These are phyloP conservation scores for Standfussiana lucernea DNA, from an alignment of 2,888 invertebrate species.

Conservation along the genomic window DNA sequence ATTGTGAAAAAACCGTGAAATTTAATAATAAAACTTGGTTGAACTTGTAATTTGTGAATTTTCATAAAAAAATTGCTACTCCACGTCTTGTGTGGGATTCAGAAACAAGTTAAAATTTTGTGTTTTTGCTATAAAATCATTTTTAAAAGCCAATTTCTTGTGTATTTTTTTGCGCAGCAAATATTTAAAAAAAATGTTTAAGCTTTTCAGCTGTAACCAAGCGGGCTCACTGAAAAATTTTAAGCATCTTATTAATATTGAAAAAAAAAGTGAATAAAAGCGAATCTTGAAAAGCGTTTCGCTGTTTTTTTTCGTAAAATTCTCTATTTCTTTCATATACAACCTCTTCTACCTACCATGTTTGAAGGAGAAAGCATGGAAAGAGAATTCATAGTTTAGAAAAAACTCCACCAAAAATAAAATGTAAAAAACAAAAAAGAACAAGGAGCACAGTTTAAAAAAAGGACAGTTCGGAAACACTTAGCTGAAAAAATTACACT, in stretches of 20 bases:
- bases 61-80: slow-evolving; percentile 44
- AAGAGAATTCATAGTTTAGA: slow-evolving; percentile 89
- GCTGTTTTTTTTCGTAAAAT: slow-evolving; percentile 40
- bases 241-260: slow-evolving; percentile 58
- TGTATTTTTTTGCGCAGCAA: slow-evolving; percentile 52
- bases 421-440: slow-evolving; percentile 64
- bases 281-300: slow-evolving; percentile 60
- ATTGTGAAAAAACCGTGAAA: slow-evolving; percentile 52
- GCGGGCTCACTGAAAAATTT: slow-evolving; percentile 53
- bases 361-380: slow-evolving; percentile 90
- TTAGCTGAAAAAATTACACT: slow-evolving; percentile 33
- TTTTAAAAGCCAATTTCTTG: slow-evolving; percentile 43
- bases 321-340: slow-evolving; percentile 86
- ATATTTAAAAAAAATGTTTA: slow-evolving; percentile 60
- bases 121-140: slow-evolving; percentile 40
- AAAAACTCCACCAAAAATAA: slow-evolving; percentile 73
- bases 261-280: slow-evolving; percentile 55
- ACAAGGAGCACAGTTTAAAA: slow-evolving; percentile 68
- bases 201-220: slow-evolving; percentile 62
- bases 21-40: slow-evolving; percentile 34
- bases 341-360: slow-evolving; percentile 91
- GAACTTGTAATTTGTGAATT: slow-evolving; percentile 36
- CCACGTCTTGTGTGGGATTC: slow-evolving; percentile 66
- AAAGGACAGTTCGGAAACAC: slow-evolving; percentile 68
- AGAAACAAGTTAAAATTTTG: slow-evolving; percentile 42